A percentile compares a stretch with the other conserved stretches of the same genome.
These are phyloP conservation scores for Diploptera punctata DNA, from an alignment of 2,888 invertebrate species.

Conservation along the genomic window DNA sequence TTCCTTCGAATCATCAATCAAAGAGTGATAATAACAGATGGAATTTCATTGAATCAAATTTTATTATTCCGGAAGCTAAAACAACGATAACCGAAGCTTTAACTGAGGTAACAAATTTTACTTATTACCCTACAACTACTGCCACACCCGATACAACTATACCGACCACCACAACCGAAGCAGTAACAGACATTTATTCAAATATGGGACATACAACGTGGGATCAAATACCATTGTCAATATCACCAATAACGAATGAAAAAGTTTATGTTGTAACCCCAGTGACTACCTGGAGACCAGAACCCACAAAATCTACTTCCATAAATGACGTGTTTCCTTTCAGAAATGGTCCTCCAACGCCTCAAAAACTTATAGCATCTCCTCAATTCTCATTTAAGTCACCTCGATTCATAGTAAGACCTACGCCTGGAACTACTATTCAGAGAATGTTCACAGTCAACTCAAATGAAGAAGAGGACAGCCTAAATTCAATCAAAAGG, in stretches of 20 bases:
- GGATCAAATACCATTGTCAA: slow-evolving; percentile 72
- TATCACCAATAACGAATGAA: slow-evolving; percentile 79
- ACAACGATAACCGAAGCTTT: background rate
- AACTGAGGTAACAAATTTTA: background rate
- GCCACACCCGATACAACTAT: background rate
- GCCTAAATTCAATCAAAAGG: background rate
- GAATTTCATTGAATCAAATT: slow-evolving; percentile 38
- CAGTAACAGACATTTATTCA: slow-evolving; percentile 11
- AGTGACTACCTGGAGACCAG: slow-evolving; percentile 53
- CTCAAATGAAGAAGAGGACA: background rate
- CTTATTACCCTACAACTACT: background rate
- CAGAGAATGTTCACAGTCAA: slow-evolving; percentile 34
- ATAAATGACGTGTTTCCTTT: slow-evolving; percentile 40
- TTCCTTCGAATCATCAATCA: background rate
- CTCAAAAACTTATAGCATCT: background rate
- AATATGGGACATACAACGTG: slow-evolving; percentile 58
- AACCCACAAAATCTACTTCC: slow-evolving; percentile 42
- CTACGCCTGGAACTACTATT: slow-evolving; percentile 57
- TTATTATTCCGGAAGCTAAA: slow-evolving; percentile 34
- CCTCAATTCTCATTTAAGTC: slow-evolving; percentile 55
- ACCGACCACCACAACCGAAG: slow-evolving; percentile 41
- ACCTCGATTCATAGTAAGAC: slow-evolving; percentile 63
- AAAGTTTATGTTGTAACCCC: slow-evolving; percentile 86
- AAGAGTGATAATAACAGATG: slow-evolving; percentile 26
- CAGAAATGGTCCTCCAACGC: slow-evolving; percentile 33